Percentiles rank a stretch among this genome's conserved stretches.
Conservation (phyloP, 2,113 vertebrate genomes). For the Pituophis catenifer region DNA sequence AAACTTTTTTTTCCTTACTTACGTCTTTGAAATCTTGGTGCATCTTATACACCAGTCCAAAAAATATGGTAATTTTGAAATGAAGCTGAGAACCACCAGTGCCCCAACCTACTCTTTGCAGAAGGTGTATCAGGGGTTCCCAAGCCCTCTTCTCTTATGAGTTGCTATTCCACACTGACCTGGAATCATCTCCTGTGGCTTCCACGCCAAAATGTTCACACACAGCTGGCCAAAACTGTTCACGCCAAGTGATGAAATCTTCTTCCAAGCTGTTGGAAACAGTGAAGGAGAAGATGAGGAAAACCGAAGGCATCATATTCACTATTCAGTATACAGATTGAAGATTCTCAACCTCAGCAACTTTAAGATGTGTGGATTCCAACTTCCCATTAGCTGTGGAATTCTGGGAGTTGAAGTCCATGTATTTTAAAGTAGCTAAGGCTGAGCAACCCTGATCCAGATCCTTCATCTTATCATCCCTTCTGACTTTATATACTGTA, state of each 20-base stretch:
- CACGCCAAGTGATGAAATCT: slow-evolving; percentile 95
- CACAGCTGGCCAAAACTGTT: slow-evolving; percentile 97
- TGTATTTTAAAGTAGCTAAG: not conserved
- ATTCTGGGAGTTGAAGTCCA: not conserved
- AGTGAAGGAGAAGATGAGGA: not conserved
- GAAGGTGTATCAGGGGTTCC: too few relatives aligned
- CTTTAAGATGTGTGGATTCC: not conserved
- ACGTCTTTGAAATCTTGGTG: too few relatives aligned
- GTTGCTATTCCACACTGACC: slow-evolving; percentile 66
- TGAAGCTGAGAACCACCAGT: not conserved
- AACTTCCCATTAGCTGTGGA: not conserved
- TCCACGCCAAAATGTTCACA: slow-evolving; percentile 97
- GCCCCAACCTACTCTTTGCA: not conserved
- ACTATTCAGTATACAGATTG: not conserved
- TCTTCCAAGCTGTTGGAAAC: slow-evolving; percentile 81
- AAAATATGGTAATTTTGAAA: not conserved
- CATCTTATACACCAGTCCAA: too few relatives aligned
- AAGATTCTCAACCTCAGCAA: not conserved
- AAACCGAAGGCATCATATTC: not conserved
- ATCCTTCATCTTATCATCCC: not conserved
- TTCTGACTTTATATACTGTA: not conserved
- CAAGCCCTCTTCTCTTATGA: too few relatives aligned
- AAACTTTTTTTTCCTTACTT: too few relatives aligned
- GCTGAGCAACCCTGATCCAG: not conserved
- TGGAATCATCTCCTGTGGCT: slow-evolving; percentile 93